Evolutionary conservation across 2,888 invertebrate genomes (phyloP), one percentile per base, ranked within the genome.

Genomic region (Trichacis sp.): DNA sequence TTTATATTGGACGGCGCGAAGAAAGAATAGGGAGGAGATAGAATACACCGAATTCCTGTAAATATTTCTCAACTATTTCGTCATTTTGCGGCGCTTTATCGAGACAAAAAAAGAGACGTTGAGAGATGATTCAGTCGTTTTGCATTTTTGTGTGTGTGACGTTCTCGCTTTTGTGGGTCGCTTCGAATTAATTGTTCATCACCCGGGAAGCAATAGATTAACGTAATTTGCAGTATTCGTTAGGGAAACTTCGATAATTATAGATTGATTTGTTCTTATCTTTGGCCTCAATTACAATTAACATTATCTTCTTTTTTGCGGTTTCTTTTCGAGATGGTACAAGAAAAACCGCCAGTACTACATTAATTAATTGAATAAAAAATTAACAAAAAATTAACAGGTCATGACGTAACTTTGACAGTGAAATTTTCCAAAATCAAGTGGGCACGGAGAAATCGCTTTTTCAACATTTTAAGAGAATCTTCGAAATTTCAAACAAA

Each of bases 1-100:
- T 67, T 68, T 68, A 68, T 68, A 53, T 11, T 19, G 20, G n/a
- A 3, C 8, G 2, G 9, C 20, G 45, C 20, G 45, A 45, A n/a
- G n/a, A 20, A 5, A 45, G 45, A 45, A 45, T 45, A 1, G 40
- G 2, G 11, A 36, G n/a, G 12, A 11, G 12, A 4, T 36, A 36
- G 11, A 40, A 40, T 40, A 40, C 2, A 40, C 40, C 9, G 17
- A 40, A 40, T 33, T 33, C 33, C 33, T 6, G 6, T 33, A n/a
- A 33, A 33, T 33, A 33, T 33, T 33, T 33, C n/a, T 33, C n/a
- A n/a, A 33, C 33, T n/a, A n/a, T 33, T 33, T 6, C 33, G 33
- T 33, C 33, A 33, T 33, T 33, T n/a, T n/a, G 33, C 33, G 33
- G 33, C 11, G 11, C n/a, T n/a, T 33, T 33, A 9, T 33, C 33